Percentiles rank a stretch among this genome's conserved stretches.
Evolutionary conservation across 2,888 invertebrate genomes (phyloP).

Genomic region (Lepas anatifera): DNA sequence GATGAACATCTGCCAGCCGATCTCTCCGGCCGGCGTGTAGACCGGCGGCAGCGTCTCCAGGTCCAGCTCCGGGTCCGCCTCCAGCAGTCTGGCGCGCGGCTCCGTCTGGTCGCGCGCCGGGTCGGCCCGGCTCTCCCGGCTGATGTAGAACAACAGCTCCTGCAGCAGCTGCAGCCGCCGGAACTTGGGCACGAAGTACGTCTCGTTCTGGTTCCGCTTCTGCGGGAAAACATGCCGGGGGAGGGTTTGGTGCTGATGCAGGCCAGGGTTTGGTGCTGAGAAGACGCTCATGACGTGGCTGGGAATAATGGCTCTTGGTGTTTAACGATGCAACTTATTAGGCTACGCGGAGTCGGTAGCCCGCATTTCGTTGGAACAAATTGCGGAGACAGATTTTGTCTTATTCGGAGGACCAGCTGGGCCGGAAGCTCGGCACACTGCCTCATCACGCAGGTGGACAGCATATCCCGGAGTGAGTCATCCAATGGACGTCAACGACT

Average conservation of each 20-base stretch:
- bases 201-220: not conserved
- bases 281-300: too few species aligned
- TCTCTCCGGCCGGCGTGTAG: conserved; percentile 30
- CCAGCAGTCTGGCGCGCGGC: conserved; percentile 26
- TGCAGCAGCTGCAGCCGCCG: conserved; percentile 52
- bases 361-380: too few species aligned
- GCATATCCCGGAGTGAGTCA: too few species aligned
- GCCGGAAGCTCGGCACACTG: too few species aligned
- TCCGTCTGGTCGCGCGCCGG: conserved; percentile 26
- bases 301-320: too few species aligned
- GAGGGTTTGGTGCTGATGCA: not conserved
- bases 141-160: conserved; percentile 54
- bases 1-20: conserved; percentile 20
- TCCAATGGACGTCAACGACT: too few species aligned
- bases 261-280: too few species aligned
- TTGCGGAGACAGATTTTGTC: too few species aligned
- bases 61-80: conserved; percentile 32
- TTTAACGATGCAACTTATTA: too few species aligned
- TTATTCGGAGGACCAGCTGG: too few species aligned
- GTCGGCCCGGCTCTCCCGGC: conserved; percentile 43
- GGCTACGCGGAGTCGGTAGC: too few species aligned
- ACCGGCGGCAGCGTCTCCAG: conserved; percentile 38
- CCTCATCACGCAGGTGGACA: too few species aligned
- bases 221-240: not conserved
- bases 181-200: conserved; percentile 45